Conservation (phyloP, 2,888 invertebrate species). For the Argyra leucocephala region DNA sequence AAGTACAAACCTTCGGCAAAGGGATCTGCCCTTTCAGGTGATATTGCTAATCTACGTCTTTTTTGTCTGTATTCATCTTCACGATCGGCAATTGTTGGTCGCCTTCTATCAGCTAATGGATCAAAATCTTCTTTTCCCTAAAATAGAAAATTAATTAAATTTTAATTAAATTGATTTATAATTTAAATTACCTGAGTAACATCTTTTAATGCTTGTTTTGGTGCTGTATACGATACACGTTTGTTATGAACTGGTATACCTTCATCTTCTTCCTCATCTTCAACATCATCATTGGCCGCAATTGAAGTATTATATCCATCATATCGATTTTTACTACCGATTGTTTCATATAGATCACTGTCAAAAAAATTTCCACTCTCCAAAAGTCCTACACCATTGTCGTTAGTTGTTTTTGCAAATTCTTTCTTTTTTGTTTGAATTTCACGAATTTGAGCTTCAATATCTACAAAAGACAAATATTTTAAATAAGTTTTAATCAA, state of each 20-base stretch:
- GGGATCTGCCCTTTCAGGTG: conserved; percentile 93
- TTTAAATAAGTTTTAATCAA: conserved; percentile 9
- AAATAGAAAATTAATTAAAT: conserved; percentile 23
- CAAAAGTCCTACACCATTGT: conserved; percentile 75
- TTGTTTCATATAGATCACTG: conserved; percentile 78
- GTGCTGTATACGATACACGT: conserved; percentile 71
- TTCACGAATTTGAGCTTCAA: conserved; percentile 87
- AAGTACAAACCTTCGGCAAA: conserved; percentile 86
- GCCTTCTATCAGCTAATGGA: conserved; percentile 84
- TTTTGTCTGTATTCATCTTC: conserved; percentile 95
- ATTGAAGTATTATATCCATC: conserved; percentile 95
- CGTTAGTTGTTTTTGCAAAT: conserved; percentile 51
- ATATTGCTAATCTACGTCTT: conserved; percentile 81
- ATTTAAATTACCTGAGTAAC: conserved; percentile 61
- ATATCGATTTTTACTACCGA: conserved; percentile 62
- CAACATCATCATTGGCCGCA: conserved; percentile 91
- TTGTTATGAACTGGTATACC: conserved; percentile 62
- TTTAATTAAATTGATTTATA: background rate
- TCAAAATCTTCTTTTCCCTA: conserved; percentile 87
- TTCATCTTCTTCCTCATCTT: conserved; percentile 71
- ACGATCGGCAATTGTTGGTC: conserved; percentile 87
- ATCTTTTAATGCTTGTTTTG: conserved; percentile 80
- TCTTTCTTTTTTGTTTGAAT: conserved; percentile 82
- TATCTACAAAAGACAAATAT: conserved; percentile 55
- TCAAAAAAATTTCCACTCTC: conserved; percentile 80